Conservation (phyloP, 1,140 invertebrate genomes). For the Drosophila sucinea region DNA sequence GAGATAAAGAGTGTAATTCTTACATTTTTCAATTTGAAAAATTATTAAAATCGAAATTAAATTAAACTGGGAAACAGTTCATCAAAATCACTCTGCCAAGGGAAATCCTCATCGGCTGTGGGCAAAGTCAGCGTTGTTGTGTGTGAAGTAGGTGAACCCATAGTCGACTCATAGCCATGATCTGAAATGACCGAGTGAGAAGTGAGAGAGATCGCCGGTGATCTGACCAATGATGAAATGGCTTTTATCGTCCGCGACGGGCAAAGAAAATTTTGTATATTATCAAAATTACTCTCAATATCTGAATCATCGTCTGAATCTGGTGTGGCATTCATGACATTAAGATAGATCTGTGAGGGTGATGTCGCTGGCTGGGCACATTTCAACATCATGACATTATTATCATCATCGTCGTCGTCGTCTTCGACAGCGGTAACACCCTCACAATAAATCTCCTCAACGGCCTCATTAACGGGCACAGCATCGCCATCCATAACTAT, state of each 20-base stretch:
- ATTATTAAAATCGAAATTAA: conserved; percentile 33
- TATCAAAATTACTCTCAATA: conserved; percentile 77
- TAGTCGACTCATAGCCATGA: conserved; percentile 85
- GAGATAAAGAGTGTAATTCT: conserved; percentile 27
- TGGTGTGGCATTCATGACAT: conserved; percentile 83
- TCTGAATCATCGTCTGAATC: conserved; percentile 78
- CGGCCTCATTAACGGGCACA: conserved; percentile 84
- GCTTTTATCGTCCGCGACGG: conserved; percentile 65
- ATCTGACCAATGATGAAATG: conserved; percentile 72
- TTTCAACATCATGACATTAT: conserved; percentile 73
- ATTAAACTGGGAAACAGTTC: conserved; percentile 77
- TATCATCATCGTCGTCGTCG: conserved; percentile 41
- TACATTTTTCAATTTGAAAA: conserved; percentile 61
- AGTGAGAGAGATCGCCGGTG: conserved; percentile 69
- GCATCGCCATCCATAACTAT: conserved; percentile 88
- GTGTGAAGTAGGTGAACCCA: conserved; percentile 83
- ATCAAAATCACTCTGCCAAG: conserved; percentile 73
- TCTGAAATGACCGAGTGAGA: conserved; percentile 83
- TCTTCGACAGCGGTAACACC: conserved; percentile 56
- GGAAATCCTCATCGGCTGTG: conserved; percentile 62
- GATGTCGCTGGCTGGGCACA: conserved; percentile 79
- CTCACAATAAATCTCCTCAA: conserved; percentile 80
- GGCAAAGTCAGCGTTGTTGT: conserved; percentile 32
- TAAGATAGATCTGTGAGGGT: conserved; percentile 79
- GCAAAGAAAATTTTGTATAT: conserved; percentile 76